Base-by-base conservation (phyloP, 1,140 invertebrate genomes). In the Hesperophylax magnus region DNA sequence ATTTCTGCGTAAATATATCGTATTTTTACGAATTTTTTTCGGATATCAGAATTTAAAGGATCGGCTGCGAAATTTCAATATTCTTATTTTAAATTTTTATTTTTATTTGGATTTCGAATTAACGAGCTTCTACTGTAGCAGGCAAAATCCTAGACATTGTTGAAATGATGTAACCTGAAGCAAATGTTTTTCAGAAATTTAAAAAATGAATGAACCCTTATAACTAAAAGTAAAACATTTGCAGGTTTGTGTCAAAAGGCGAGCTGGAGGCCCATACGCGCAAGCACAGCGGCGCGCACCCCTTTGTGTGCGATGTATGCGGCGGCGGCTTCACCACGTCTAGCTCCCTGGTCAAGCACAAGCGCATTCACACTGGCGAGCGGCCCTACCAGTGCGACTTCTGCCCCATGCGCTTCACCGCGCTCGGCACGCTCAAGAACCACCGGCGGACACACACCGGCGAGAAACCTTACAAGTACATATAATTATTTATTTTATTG, bases 331-430 rank as follows among this genome's bases (percentile, higher is more conserved):
- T 96, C 85, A 95, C 94, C 1, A 95, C 94, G 20, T 93, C 94
- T 18, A 94, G 94, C 82, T 95, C 92, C 0, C 90, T 92, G 86
- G 92, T 92, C 0, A 93, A 93, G 60, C 95, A 96, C 86, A 91
- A 93, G 71, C 88, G 93, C 47, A 95, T 86, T 56, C 97, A 98
- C 86, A 95, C 94, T 0, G 94, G 94, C 0, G 95, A 95, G 79
- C 81, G 86, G 84, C 96, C 96, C 0, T 98, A 97, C 86, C 92
- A 93, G 22, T 98, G 97, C 87, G 95, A 97, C 74, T 88, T 95
- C 9, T 98, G 97, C 86, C 93, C 94, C 1, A 93, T 96, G 88
- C 93, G 94, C 81, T 98, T 98, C 79, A 91, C 92, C 0, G 90
- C 91, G 0, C 89, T 92, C 0, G 91, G 92, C 15, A 93, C 93